phyloP scores from a whole-genome alignment of 1,140 invertebrate genomes.

The Delia radicum region DNA sequence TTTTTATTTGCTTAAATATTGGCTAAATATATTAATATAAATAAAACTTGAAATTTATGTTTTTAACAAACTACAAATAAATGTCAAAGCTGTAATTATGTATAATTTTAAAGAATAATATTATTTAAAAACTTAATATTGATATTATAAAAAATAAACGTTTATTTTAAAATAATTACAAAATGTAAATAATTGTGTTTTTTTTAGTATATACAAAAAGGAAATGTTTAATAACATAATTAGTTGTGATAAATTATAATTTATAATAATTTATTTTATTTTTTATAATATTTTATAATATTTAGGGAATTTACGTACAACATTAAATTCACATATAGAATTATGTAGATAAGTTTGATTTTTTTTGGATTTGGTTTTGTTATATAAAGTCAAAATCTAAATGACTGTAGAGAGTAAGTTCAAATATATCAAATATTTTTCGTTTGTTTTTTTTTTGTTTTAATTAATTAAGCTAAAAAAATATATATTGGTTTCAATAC shows the following conservation, averaged over 20 bases:
- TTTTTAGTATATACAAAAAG: background rate
- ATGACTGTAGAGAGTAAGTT: background rate
- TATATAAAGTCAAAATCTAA: background rate
- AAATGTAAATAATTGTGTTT: background rate
- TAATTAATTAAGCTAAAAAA: background rate
- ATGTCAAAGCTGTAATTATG: background rate
- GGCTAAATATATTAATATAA: background rate
- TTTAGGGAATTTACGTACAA: background rate
- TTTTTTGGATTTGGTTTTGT: background rate
- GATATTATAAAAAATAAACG: background rate
- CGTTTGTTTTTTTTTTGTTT: background rate
- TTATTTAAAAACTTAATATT: background rate
- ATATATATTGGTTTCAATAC: background rate
- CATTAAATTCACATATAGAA: conserved; percentile 5
- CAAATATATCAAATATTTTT: background rate
- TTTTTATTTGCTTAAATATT: background rate
- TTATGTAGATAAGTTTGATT: background rate
- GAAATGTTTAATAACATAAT: too few species aligned
- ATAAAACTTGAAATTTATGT: too few species aligned
- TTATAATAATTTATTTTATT: background rate
- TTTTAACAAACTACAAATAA: background rate
- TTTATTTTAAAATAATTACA: too few species aligned
- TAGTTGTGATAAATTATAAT: too few species aligned
- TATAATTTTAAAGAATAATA: background rate
- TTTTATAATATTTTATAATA: background rate